Base-by-base conservation (phyloP, 2,113 vertebrate species). In the Megaceryle torquata region DNA sequence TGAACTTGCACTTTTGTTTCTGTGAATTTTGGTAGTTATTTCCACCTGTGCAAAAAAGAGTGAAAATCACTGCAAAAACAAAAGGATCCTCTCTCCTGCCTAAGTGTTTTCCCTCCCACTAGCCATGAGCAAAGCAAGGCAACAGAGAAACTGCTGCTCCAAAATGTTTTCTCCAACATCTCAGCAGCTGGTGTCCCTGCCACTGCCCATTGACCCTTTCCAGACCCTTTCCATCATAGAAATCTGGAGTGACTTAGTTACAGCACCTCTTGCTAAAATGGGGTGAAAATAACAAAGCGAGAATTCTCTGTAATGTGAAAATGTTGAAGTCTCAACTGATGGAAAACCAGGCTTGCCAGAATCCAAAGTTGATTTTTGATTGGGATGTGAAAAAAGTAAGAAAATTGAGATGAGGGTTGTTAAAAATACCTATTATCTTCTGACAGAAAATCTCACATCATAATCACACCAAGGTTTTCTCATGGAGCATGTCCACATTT, bases 391-490 rank as follows among this genome's bases (percentile, higher is more conserved):
- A 24, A 88, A 88, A 96, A 86, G 28, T 86, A 67, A 77, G 21
- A 74, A 67, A 96, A 86, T 28, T 95, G 72, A 94, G 63, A 88
- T 0, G 0, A 9, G 6, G 48, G 37, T 68, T 86, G 61, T 82
- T 95, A 96, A 94, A 97, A 96, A 96, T 95, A 61, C 69, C 53
- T 83, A 20, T 90, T 92, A 78, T 82, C 64, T 93, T 93, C 76
- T 91, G 86, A 90, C 3, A 14, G 50, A 76, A 88, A 41, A 48
- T 53, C 81, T 92, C n/a, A 29, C 70, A 57, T 35, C 74, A 41
- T 88, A 95, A 93, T 91, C 85, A 88, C 76, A 83, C 20, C 2
- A 5, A 91, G 46, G 37, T 76, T 95, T 95, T 89, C 87, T 80
- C 87, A 89, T 5, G 0, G 76, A 95, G 11, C 68, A 88, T 67